Percentiles rank a stretch among this genome's conserved stretches.
Conservation (phyloP, 1,140 invertebrate species). For the Berghia stephanieae region DNA sequence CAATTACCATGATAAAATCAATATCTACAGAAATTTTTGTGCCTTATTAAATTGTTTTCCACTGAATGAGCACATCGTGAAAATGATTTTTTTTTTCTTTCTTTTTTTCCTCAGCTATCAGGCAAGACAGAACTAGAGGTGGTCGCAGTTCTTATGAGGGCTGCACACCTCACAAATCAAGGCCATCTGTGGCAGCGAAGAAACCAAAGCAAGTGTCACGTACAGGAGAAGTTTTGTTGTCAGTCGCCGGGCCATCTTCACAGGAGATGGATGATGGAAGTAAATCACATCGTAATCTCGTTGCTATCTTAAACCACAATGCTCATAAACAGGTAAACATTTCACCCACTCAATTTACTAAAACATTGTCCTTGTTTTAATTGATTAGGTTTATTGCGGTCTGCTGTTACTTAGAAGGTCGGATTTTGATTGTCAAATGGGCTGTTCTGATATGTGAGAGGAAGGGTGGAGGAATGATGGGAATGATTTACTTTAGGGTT, state of each 20-base stretch:
- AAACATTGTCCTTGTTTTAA: no score
- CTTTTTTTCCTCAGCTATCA: constrained; percentile 77
- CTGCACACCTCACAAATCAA: constrained; percentile 54
- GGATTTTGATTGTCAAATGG: no score
- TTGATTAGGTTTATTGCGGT: no score
- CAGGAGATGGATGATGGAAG: constrained; percentile 25
- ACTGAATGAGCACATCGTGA: no score
- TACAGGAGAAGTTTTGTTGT: neutral
- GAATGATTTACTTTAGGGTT: no score
- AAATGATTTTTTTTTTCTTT: constrained; percentile 7
- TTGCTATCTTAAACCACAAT: constrained; percentile 53
- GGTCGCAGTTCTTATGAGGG: constrained; percentile 88
- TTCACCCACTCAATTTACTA: no score
- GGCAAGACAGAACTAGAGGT: constrained; percentile 92
- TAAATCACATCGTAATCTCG: constrained; percentile 48
- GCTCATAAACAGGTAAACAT: constrained; percentile 31
- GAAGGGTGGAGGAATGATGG: no score
- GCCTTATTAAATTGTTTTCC: no score
- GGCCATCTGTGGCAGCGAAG: constrained; percentile 36
- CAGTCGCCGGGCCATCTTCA: neutral
- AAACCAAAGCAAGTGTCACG: constrained; percentile 29
- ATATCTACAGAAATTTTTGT: no score
- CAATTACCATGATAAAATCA: no score
- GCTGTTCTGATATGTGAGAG: no score
- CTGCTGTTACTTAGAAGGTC: no score